Percentiles rank a stretch among this genome's conserved stretches.
phyloP scores from a whole-genome alignment of 2,888 invertebrate species.

The Cheilosia urbana region DNA sequence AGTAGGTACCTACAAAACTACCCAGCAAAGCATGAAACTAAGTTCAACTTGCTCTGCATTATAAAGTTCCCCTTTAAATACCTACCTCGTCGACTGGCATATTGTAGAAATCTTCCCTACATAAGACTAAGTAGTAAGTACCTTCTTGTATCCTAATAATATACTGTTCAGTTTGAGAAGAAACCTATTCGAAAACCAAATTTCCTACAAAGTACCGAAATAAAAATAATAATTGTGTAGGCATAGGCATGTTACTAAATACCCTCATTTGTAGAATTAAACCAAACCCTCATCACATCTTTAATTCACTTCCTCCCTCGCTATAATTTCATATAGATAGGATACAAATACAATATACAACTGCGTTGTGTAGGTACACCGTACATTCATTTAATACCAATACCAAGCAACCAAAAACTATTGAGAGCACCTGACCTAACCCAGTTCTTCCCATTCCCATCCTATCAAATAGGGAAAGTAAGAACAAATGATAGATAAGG shows the following conservation, averaged over 20 bases:
- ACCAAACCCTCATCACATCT: neutral
- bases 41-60: no score
- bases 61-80: no score
- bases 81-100: no score
- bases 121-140: no score
- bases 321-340: neutral
- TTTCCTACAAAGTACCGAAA: no score
- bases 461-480: slow-evolving; percentile 27
- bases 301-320: neutral
- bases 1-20: no score
- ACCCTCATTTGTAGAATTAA: slow-evolving; percentile 4
- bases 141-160: no score
- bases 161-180: no score
- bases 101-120: no score
- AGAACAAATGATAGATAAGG: slow-evolving; percentile 36
- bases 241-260: neutral
- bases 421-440: slow-evolving; percentile 66
- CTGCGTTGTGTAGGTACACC: neutral
- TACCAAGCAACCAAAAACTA: slow-evolving; percentile 19
- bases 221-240: neutral
- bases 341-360: neutral
- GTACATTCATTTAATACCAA: slow-evolving; percentile 1
- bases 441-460: slow-evolving; percentile 46
- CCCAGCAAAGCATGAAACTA: no score
- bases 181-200: no score